Percentiles rank a stretch among this genome's conserved stretches.
Conservation (phyloP, 1,140 invertebrate genomes). For the Sesamia nonagrioides region DNA sequence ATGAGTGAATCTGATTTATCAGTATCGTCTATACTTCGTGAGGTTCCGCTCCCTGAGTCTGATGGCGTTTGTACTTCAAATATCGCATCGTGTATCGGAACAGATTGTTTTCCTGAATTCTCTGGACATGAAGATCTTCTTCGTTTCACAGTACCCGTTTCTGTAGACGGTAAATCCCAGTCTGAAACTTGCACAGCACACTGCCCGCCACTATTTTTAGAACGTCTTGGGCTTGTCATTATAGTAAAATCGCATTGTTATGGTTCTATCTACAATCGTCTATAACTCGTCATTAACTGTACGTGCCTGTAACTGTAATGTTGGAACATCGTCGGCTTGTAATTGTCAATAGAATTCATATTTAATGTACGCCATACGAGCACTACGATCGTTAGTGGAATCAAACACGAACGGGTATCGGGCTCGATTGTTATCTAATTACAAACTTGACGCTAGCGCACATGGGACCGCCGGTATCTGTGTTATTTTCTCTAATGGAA, state of each 20-base stretch:
- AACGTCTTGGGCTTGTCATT: constrained; percentile 86
- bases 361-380: constrained; percentile 53
- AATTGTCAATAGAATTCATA: constrained; percentile 50
- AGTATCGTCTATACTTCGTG: constrained; percentile 71
- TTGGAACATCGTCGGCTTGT: constrained; percentile 70
- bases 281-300: constrained; percentile 36
- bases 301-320: constrained; percentile 42
- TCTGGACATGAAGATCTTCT: constrained; percentile 88
- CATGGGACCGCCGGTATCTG: constrained; percentile 63
- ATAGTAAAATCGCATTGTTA: constrained; percentile 76
- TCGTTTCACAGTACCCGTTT: constrained; percentile 90
- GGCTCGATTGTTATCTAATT: constrained; percentile 82
- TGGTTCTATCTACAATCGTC: constrained; percentile 51
- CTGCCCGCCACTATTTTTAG: constrained; percentile 76
- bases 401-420: constrained; percentile 71
- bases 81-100: constrained; percentile 65
- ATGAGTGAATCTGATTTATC: constrained; percentile 78
- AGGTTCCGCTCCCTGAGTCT: constrained; percentile 76
- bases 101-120: constrained; percentile 62
- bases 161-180: constrained; percentile 91
- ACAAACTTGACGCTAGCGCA: constrained; percentile 73
- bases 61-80: constrained; percentile 78
- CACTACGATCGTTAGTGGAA: constrained; percentile 67
- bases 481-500: constrained; percentile 66
- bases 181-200: constrained; percentile 86